These are phyloP conservation scores for Asteroscopus sphinx DNA, from an alignment of 2,888 invertebrate species.

Conservation along the genomic window DNA sequence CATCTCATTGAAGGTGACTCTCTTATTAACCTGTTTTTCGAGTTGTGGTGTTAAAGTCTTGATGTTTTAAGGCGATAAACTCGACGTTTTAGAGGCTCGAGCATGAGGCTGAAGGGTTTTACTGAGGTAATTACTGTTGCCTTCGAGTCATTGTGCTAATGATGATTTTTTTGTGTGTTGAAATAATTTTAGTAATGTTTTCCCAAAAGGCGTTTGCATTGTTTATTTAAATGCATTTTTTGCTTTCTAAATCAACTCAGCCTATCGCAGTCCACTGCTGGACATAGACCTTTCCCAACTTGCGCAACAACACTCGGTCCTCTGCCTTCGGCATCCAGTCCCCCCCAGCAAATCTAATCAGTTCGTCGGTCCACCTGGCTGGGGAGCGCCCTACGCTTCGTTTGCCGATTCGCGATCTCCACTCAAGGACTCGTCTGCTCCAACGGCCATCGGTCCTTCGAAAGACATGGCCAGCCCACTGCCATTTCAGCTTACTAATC, in stretches of 20 bases:
- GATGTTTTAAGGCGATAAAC: slow-evolving; percentile 75
- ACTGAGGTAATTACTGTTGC: slow-evolving; percentile 42
- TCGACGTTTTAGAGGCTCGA: slow-evolving; percentile 68
- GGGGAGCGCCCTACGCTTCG: no score
- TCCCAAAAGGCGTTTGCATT: neutral
- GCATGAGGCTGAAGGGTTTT: slow-evolving; percentile 49
- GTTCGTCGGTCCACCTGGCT: no score
- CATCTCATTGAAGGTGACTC: slow-evolving; percentile 77
- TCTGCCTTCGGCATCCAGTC: no score
- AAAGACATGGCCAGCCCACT: no score
- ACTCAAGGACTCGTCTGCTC: no score
- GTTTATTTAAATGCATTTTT: neutral
- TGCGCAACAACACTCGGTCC: no score
- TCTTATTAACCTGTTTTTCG: slow-evolving; percentile 79
- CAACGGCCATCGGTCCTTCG: no score
- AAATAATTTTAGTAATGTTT: neutral
- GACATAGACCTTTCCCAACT: no score
- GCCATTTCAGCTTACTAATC: no score
- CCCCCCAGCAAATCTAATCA: no score
- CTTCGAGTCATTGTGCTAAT: slow-evolving; percentile 62
- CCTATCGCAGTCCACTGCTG: no score
- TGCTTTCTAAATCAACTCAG: neutral
- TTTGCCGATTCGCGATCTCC: no score
- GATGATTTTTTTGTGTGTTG: slow-evolving; percentile 40
- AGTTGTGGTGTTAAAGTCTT: slow-evolving; percentile 75